Base-by-base conservation (phyloP, 2,888 invertebrate species). In the Ormyrus pomaceus region DNA sequence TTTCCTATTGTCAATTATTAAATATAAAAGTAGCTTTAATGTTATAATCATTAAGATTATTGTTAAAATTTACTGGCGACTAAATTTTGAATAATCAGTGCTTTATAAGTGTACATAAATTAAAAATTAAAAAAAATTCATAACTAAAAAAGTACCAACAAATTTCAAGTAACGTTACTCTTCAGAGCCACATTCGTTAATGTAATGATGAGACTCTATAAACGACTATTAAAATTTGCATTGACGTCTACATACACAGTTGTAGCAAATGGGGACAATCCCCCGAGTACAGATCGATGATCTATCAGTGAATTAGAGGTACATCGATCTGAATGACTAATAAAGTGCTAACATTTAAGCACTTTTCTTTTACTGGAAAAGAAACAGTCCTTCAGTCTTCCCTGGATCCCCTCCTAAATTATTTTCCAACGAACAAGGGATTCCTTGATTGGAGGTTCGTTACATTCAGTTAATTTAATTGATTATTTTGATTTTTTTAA, bases 311-410 rank as follows among this genome's bases (percentile, higher is more conserved):
- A 69, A 70, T 69, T 70, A 66, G 34, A 68, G 64, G 55, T 71
- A 46, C 34, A 69, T 80, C 80, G 81, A 82, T 70, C 79, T 75
- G 79, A 84, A 80, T 83, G 84, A 83, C 83, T 85, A 85, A 83
- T 73, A 82, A 77, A 83, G 83, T 81, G 83, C 82, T 85, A 83
- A 82, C 83, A 84, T 83, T 81, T 83, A 83, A 84, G 85, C 85
- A 86, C 81, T 83, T 84, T 85, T 85, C 82, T 82, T 83, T 85
- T 86, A 76, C 72, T 83, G 83, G 83, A 86, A 83, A 83, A 83
- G 82, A 83, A 81, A 86, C 83, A 85, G 84, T 86, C 84, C 84
- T 85, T 88, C 87, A 88, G 88, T 88, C 88, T 88, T 87, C 85
- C 85, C 83, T 84, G 82, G 83, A 86, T 88, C 86, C 88, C 88